Percentiles rank a stretch among this genome's conserved stretches.
Conservation (phyloP, 2,888 invertebrate species). For the Cactoblastis cactorum region DNA sequence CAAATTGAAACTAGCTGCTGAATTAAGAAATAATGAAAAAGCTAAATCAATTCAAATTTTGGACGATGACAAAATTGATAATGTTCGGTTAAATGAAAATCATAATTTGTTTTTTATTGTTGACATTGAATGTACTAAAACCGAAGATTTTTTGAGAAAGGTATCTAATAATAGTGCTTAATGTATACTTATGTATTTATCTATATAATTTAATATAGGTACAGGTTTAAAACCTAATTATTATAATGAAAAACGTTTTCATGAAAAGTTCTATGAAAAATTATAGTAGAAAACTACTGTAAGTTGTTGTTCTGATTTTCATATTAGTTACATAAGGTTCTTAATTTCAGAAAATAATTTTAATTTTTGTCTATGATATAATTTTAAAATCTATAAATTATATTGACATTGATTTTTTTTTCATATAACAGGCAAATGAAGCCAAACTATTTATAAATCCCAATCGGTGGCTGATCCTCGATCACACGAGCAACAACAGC, state of each 20-base stretch:
- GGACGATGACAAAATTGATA: not conserved
- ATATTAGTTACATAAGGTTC: too few relatives aligned
- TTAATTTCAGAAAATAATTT: too few relatives aligned
- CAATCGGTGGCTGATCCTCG: slow-evolving; percentile 3
- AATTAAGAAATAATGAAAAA: not conserved
- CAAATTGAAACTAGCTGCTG: not conserved
- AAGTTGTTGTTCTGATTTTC: too few relatives aligned
- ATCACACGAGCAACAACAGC: not conserved
- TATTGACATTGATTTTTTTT: not conserved
- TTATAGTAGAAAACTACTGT: too few relatives aligned
- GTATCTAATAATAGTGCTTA: too few relatives aligned
- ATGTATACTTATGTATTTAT: too few relatives aligned
- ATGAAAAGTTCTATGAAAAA: too few relatives aligned
- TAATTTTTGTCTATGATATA: too few relatives aligned
- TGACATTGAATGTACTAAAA: slow-evolving; percentile 19
- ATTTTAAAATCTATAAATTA: not conserved
- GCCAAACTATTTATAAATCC: not conserved
- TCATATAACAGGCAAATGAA: not conserved
- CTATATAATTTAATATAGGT: too few relatives aligned
- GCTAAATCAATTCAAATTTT: not conserved
- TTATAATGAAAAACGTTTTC: too few relatives aligned
- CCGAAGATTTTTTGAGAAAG: slow-evolving; percentile 24
- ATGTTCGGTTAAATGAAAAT: not conserved
- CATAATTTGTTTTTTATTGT: slow-evolving; percentile 1
- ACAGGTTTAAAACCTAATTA: too few relatives aligned